A percentile compares a stretch with the other conserved stretches of the same genome.
Conservation (phyloP, 2,113 vertebrate genomes). For the Pelusios castaneus region DNA sequence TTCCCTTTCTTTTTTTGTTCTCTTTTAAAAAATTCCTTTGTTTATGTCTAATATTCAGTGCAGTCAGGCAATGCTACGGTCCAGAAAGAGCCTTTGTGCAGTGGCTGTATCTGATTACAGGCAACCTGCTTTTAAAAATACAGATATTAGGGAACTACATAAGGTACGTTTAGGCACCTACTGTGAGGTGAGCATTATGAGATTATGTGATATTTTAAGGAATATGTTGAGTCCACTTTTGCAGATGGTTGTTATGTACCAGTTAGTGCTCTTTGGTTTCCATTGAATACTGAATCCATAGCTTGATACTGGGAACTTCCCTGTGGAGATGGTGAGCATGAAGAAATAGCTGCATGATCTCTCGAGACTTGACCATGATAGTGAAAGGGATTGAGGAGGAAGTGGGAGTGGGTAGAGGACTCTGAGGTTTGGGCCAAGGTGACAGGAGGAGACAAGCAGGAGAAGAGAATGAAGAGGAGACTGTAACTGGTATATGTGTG, state of each 20-base stretch:
- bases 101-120: no score
- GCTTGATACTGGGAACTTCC: constrained; percentile 14
- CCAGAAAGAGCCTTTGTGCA: background rate
- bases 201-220: background rate
- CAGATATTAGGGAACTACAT: no score
- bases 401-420: background rate
- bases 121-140: no score
- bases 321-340: background rate
- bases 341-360: constrained; percentile 2
- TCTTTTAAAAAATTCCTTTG: constrained; percentile 53
- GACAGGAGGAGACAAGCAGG: background rate
- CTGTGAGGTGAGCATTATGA: background rate
- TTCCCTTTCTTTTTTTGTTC: constrained; percentile 45
- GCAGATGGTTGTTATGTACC: background rate
- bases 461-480: background rate
- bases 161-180: no score
- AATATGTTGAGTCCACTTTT: background rate
- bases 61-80: background rate
- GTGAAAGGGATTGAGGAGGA: background rate
- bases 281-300: constrained; percentile 7
- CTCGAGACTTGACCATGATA: background rate
- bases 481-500: background rate
- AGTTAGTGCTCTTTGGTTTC: constrained; percentile 23
- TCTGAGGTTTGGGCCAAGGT: background rate
- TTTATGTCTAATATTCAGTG: background rate